Base-by-base conservation (phyloP, 2,888 invertebrate genomes). In the Dermolepida albohirtum region DNA sequence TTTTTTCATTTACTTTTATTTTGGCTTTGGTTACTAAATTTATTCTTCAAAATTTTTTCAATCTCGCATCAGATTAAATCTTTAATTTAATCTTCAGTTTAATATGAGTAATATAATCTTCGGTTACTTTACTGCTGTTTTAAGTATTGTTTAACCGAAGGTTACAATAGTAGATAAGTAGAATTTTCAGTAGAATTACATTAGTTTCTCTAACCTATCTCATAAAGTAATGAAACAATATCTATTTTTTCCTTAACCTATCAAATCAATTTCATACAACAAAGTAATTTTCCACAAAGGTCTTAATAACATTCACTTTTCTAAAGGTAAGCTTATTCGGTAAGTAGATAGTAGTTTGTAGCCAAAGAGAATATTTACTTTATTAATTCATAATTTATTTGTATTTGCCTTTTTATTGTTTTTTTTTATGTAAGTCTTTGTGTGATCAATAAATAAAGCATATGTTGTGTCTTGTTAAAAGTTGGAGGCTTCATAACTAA, bases 301-400 rank as follows among this genome's bases (percentile, higher is more conserved):
- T 67, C 67, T 67, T 63, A 44, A 63, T 68, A 55, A 68, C 68
- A 47, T 54, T 68, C 68, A 68, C 63, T 41, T 63, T 54, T 50
- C 51, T 66, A 47, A 63, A 68, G 68, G 68, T 68, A 68, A 68
- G 68, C 49, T 49, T 43, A 16, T 27, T 39, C 52, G 68, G 68
- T 68, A 68, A 68, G 68, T 68, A 63, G 63, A 41, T 27, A 39
- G 66, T 66, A 66, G 66, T 62, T 47, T 62, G 47, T 62, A 62
- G 59, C 22, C n/a, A 11, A 14, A 62, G 14, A 34, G 16, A 47
- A n/a, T 44, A 2, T n/a, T 59, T 17, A 29, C 27, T 54, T n/a
- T 50, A 43, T 39, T 63, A 39, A 49, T 27, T 22, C n/a, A 12
- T 55, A n/a, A 16, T 64, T 64, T 51, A 29, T 64, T 62, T 54